Evolutionary conservation across 2,113 vertebrate species (phyloP).

Genomic region (Cyphotilapia sp.): DNA sequence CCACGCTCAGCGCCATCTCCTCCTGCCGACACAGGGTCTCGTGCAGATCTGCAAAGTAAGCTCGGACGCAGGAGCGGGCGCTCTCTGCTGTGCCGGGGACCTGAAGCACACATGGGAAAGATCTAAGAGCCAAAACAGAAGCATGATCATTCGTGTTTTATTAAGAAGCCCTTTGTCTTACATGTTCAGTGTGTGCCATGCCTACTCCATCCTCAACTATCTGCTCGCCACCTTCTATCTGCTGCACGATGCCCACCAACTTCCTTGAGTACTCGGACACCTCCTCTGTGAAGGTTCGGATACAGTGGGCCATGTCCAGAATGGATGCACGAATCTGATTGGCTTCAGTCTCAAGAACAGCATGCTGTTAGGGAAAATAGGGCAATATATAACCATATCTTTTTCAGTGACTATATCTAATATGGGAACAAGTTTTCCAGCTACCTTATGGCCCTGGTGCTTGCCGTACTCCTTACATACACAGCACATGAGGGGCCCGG

Average conservation of each 20-base stretch:
- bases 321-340: constrained; percentile 97
- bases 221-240: constrained; percentile 96
- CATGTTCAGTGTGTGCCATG: constrained; percentile 96
- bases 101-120: constrained; percentile 45
- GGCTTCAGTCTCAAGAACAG: constrained; percentile 89
- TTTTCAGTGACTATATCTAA: not conserved
- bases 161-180: constrained; percentile 44
- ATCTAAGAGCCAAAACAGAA: not conserved
- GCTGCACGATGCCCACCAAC: constrained; percentile 92
- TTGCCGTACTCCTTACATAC: constrained; percentile 99
- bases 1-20: constrained; percentile 98
- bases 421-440: accelerated
- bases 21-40: constrained; percentile 97
- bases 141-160: accelerated
- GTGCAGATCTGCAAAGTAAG: constrained; percentile 95
- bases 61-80: constrained; percentile 92
- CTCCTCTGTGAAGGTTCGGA: constrained; percentile 96
- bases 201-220: constrained; percentile 93
- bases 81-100: constrained; percentile 94
- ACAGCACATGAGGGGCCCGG: constrained; percentile 94
- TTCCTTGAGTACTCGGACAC: constrained; percentile 97
- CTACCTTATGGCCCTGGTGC: constrained; percentile 95
- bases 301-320: constrained; percentile 98
- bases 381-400: not conserved
- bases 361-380: constrained; percentile 72